Evolutionary conservation across 1,140 invertebrate genomes (phyloP).

Genomic region (Telenomus remus): DNA sequence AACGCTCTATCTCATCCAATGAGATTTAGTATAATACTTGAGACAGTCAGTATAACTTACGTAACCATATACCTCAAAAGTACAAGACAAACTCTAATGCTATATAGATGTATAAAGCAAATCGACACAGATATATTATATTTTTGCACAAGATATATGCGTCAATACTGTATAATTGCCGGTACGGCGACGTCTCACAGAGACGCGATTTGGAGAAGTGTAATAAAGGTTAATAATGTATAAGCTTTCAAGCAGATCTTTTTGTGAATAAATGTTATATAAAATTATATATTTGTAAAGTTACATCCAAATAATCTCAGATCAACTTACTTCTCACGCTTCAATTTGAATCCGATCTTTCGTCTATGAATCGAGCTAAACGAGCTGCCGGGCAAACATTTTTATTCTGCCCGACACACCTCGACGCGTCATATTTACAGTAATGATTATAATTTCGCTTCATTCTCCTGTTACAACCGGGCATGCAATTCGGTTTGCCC

Average conservation of each 20-base stretch:
- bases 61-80: conserved; percentile 48
- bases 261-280: conserved; percentile 62
- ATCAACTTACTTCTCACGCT: conserved; percentile 8
- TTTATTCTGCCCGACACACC: not conserved
- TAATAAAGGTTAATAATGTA: conserved; percentile 31
- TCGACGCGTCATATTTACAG: conserved; percentile 11
- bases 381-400: not conserved
- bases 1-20: not conserved
- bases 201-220: conserved; percentile 18
- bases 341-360: conserved; percentile 23
- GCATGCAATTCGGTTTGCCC: conserved; percentile 18
- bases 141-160: conserved; percentile 69
- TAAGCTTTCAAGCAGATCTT: conserved; percentile 44
- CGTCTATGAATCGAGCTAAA: not conserved
- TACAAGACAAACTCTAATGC: conserved; percentile 28
- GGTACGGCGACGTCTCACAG: conserved; percentile 18
- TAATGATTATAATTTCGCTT: conserved; percentile 16
- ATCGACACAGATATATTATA: conserved; percentile 64
- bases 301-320: not conserved
- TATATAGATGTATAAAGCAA: conserved; percentile 58
- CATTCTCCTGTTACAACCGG: conserved; percentile 9
- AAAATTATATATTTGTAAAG: conserved; percentile 23
- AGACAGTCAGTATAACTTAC: conserved; percentile 27
- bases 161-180: conserved; percentile 18
- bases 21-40: not conserved